Base-by-base conservation (phyloP, 2,888 invertebrate species). In the Apantesis nais region DNA sequence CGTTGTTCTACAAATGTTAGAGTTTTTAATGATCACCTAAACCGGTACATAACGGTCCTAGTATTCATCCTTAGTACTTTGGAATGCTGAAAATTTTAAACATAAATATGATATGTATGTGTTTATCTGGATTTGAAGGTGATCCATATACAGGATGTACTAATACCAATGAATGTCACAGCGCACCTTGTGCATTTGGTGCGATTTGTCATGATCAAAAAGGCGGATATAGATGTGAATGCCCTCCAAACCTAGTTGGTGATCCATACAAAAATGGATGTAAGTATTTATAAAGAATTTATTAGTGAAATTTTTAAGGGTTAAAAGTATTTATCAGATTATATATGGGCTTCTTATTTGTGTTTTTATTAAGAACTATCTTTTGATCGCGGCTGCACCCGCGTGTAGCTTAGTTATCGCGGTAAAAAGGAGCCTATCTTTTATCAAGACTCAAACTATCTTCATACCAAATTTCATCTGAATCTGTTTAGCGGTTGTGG, bases 221-320 rank as follows among this genome's bases (percentile, higher is more conserved):
- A 87, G 98, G 98, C 31, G 97, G 97, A 62, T 98, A 97, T 88
- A 97, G 97, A 85, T 99, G 99, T 88, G 96, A 97, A 67, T 98
- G 98, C 87, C 98, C 98, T 0, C 96, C 96, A 78, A 98, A 98
- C 78, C 97, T 97, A 93, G 96, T 96, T 5, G 98, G 98, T 12
- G 98, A 98, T 94, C 96, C 98, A 1, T 98, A 98, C 86, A 97
- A 97, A 90, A 95, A 96, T 60, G 98, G 98, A 77, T 99, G 98
- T 95, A 95, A 96, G 94, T 95, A 92, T 66, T 55, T 55, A 39
- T 70, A 44, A 63, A 12, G 3, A 5, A 44, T 44, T 63, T 39
- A 39, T 62, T 62, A 62, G 29, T 29, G 4, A 11, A 44, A 11
- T 19, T 4, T 4, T 25, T 19, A 19, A 25, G 3, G 41, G 29